Conservation (phyloP, 2,888 invertebrate species). For the Aelia acuminata region DNA sequence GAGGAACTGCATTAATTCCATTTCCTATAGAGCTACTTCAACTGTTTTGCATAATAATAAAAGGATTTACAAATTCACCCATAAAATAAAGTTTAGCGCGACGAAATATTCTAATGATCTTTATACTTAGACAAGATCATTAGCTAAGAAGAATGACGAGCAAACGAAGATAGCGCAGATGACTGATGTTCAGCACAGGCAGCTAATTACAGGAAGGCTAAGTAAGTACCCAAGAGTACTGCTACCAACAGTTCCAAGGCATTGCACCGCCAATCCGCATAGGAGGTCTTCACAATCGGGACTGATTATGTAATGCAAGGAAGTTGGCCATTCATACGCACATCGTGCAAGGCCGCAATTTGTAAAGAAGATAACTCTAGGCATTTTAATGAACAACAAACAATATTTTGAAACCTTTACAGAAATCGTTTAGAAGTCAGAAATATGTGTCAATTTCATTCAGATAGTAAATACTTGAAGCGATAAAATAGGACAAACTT, state of each 20-base stretch:
- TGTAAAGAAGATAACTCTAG: background rate
- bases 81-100: background rate
- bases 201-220: slow-evolving; percentile 1
- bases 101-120: background rate
- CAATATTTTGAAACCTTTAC: too few species aligned
- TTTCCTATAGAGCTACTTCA: background rate
- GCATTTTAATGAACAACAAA: background rate
- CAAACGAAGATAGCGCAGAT: background rate
- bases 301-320: background rate
- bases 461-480: too few species aligned
- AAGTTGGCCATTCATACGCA: background rate
- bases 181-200: background rate
- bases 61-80: background rate
- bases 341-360: background rate
- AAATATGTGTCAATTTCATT: too few species aligned
- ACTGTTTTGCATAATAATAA: background rate
- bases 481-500: too few species aligned
- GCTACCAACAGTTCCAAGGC: background rate
- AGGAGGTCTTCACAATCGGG: background rate
- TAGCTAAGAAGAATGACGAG: background rate
- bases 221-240: background rate
- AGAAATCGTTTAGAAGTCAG: background rate
- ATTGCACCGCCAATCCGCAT: background rate
- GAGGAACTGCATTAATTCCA: background rate
- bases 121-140: background rate